Evolutionary conservation across 2,888 invertebrate species (phyloP), one percentile per base, ranked within the genome.

Genomic region (Orchesellides sinensis): DNA sequence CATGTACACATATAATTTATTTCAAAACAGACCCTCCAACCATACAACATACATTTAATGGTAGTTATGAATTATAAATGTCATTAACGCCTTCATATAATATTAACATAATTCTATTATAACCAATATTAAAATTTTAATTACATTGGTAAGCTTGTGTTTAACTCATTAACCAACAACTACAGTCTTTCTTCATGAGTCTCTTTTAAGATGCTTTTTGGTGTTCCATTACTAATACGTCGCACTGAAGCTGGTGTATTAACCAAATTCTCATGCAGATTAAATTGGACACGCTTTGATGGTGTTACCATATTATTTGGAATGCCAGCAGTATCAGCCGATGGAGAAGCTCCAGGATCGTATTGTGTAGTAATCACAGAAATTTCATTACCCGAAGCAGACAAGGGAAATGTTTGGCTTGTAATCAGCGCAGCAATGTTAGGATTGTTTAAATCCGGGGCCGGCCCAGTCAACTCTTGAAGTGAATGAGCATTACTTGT

Each of bases 221-320:
- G 87, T 25, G 86, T 86, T 19, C 78, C 74, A 3, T 80, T 78
- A 49, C 77, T 74, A 21, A 59, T 32, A 14, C 40, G 25, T 27
- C 40, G 56, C 0, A 66, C 21, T 2, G 73, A 74, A n/a, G 52
- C 17, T 19, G 82, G 79, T 0, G 87, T 87, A 54, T 80, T 84
- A 0, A 86, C 69, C 12, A 84, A 47, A 47, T 84, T 82, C 49
- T 85, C 85, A 19, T 82, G 75, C 23, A 87, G 84, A 83, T 85
- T 87, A 70, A 87, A 87, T 66, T 84, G 78, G 12, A 87, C 86
- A 56, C 83, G 85, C 69, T 87, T 87, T 2, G 87, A 84, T 1
- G 87, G 86, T 19, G 87, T 87, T 54, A 78, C 73, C 10, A 82
- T 23, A 19, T 27, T 80, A 14, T 27, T 47, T 17, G 78, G 72